Conservation (phyloP, 1,140 invertebrate genomes). For the Brachionus manjavacas region DNA sequence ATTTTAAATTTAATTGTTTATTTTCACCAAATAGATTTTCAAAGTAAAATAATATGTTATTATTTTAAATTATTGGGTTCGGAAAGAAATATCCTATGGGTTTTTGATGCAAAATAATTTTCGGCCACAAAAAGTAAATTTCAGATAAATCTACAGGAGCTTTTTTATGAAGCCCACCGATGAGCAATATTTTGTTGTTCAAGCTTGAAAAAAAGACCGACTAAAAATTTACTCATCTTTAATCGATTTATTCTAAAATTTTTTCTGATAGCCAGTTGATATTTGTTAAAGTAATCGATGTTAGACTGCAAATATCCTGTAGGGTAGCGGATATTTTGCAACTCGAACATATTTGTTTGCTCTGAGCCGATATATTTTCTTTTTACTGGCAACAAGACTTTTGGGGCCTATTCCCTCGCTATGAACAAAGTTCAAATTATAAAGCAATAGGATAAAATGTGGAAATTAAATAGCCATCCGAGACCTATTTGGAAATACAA, state of each 20-base stretch:
- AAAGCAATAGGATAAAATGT: not conserved
- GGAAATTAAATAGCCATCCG: not conserved
- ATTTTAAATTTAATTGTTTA: not conserved
- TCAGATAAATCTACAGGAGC: not conserved
- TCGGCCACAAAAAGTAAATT: not conserved
- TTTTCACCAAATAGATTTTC: too few relatives aligned
- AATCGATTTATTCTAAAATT: not conserved
- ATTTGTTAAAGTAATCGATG: conserved; percentile 1
- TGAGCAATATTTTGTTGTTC: too few relatives aligned
- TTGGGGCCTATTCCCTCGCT: not conserved
- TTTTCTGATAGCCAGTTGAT: conserved; percentile 24
- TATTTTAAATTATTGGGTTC: not conserved
- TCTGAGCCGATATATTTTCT: not conserved
- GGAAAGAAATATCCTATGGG: not conserved
- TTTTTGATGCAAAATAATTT: not conserved
- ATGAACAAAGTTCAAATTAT: not conserved
- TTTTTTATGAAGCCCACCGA: too few relatives aligned
- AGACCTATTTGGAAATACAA: not conserved
- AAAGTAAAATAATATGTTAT: not conserved
- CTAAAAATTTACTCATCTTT: not conserved
- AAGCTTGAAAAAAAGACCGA: not conserved
- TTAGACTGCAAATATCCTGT: conserved; percentile 30
- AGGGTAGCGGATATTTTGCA: conserved; percentile 26
- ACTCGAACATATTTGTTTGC: not conserved
- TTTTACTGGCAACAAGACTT: not conserved